phyloP scores from a whole-genome alignment of 2,797 vertebrate species.

The Pseudochirops corinnae region DNA sequence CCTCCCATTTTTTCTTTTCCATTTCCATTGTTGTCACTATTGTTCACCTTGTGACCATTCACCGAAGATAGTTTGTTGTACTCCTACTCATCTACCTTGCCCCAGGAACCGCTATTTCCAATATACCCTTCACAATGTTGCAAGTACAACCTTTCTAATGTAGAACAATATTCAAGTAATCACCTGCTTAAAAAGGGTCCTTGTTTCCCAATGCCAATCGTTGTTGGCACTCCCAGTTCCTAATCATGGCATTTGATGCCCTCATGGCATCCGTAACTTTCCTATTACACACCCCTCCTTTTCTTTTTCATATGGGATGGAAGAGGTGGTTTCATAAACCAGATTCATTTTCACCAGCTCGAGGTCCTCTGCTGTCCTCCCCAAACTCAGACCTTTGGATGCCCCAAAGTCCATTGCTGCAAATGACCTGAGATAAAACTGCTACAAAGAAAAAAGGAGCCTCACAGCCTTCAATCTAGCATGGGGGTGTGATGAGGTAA shows the following conservation, averaged over 20 bases:
- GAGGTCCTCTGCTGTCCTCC: neutral
- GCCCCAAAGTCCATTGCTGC: neutral
- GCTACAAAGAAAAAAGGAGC: neutral
- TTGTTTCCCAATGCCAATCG: neutral
- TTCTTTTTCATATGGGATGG: no score
- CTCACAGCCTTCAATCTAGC: neutral
- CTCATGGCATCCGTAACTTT: neutral
- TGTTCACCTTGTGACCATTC: neutral
- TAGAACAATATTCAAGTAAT: neutral
- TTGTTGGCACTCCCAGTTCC: neutral
- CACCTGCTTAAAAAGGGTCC: neutral
- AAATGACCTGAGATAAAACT: neutral
- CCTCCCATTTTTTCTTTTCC: neutral
- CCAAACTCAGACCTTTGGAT: no score
- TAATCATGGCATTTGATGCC: neutral
- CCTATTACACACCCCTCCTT: neutral
- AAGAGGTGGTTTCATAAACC: neutral
- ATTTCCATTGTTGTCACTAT: neutral
- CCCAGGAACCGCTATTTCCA: neutral
- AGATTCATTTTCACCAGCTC: neutral
- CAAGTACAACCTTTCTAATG: neutral
- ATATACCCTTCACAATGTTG: neutral
- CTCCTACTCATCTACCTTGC: neutral
- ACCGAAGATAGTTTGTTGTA: neutral
- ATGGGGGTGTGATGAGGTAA: neutral